Percentiles rank a stretch among this genome's conserved stretches.
phyloP scores from a whole-genome alignment of 2,797 vertebrate species.

The Potorous gilbertii region DNA sequence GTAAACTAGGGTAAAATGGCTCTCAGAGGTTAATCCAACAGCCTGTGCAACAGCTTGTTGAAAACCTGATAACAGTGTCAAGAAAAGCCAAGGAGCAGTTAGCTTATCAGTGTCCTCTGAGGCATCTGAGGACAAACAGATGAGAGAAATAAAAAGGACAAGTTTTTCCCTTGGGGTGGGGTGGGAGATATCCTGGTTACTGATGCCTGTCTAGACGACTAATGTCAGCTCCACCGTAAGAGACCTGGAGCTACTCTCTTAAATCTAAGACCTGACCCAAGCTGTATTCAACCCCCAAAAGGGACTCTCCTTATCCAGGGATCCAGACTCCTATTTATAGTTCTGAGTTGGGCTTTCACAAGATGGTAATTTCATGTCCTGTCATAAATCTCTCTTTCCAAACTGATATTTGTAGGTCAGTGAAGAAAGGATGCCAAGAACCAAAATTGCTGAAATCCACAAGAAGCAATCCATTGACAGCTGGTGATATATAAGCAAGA shows the following conservation, averaged over 20 bases:
- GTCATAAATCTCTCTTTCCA: constrained; percentile 65
- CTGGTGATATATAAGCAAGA: not conserved
- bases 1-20: not conserved
- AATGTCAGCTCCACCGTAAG: constrained; percentile 63
- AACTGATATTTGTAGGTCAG: constrained; percentile 67
- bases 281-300: not conserved
- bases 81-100: not conserved
- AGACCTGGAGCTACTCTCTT: not conserved
- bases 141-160: constrained; percentile 38
- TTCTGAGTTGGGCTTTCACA: constrained; percentile 40
- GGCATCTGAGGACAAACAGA: constrained; percentile 51
- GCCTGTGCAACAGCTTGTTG: constrained; percentile 70
- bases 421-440: constrained; percentile 58
- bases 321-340: constrained; percentile 74
- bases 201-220: constrained; percentile 34
- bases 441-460: constrained; percentile 67
- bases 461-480: constrained; percentile 8
- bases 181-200: not conserved
- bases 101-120: constrained; percentile 65
- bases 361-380: constrained; percentile 59
- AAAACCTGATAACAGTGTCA: constrained; percentile 37
- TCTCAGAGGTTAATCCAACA: constrained; percentile 67
- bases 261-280: not conserved
- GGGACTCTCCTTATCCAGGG: not conserved
- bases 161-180: constrained; percentile 21